phyloP scores from a whole-genome alignment of 2,888 invertebrate species.

The Chymomyza caudatula region DNA sequence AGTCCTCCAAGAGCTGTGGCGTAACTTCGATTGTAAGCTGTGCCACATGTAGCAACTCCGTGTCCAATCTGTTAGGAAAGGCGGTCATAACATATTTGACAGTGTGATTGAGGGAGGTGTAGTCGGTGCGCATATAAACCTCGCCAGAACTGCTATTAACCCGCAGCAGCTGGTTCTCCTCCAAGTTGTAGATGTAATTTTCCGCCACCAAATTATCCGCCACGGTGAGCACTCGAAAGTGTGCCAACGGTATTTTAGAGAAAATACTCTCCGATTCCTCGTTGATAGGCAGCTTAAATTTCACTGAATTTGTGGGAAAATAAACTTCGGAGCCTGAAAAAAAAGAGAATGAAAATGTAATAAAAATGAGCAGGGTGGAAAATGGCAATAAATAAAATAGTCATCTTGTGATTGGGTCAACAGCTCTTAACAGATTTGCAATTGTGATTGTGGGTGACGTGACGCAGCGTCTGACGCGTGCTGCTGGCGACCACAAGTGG shows the following conservation, averaged over 20 bases:
- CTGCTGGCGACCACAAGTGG: constrained; percentile 46
- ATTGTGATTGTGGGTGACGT: neutral
- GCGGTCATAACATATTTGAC: constrained; percentile 72
- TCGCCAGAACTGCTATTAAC: constrained; percentile 75
- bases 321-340: constrained; percentile 73
- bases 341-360: no score
- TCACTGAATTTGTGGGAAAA: constrained; percentile 75
- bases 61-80: constrained; percentile 42
- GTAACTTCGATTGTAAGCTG: constrained; percentile 72
- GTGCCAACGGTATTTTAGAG: constrained; percentile 75
- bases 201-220: constrained; percentile 58
- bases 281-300: constrained; percentile 74
- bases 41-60: constrained; percentile 58
- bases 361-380: constrained; percentile 23
- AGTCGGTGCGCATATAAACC: constrained; percentile 73
- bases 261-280: constrained; percentile 75
- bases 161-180: constrained; percentile 63
- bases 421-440: neutral
- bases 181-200: constrained; percentile 74
- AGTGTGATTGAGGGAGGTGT: constrained; percentile 52
- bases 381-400: neutral
- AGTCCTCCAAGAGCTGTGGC: constrained; percentile 62
- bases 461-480: neutral
- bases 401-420: constrained; percentile 1
- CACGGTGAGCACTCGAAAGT: constrained; percentile 73